Evolutionary conservation across 1,140 invertebrate species (phyloP), one percentile per base, ranked within the genome.

Genomic region (Lethocerus indicus): DNA sequence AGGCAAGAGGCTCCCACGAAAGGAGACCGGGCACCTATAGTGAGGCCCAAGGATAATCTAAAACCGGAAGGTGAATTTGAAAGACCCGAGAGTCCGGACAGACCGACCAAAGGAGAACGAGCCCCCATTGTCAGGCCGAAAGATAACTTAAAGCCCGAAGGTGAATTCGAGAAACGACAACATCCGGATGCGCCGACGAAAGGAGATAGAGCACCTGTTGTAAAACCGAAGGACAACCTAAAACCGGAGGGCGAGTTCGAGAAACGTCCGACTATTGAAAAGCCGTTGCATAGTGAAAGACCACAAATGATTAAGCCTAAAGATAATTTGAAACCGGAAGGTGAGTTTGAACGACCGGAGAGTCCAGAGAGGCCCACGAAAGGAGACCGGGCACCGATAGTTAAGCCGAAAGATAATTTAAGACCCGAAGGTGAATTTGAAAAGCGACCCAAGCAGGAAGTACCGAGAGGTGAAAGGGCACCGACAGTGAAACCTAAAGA

Each of bases 101-200:
- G 60, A 62, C 39, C n/a, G n/a, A n/a, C n/a, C n/a, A n/a, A n/a
- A n/a, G n/a, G n/a, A n/a, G n/a, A n/a, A n/a, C 47, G 57, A 45
- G 53, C 50, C 21, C 59, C 58, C 42, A 55, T 57, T 47, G 50
- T 60, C 0, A 57, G 53, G 52, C 61, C 68, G 28, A 64, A 67
- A 53, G 76, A 79, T 62, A 81, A 79, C 59, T 58, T 80, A 0
- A 70, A 63, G 56, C 64, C 71, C 0, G 79, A 82, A 63, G 79
- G 76, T 45, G 65, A 73, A n/a, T 73, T 77, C 62, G 67, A 71
- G 18, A 63, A 65, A 51, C 62, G 63, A 50, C 61, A 67, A 36
- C n/a, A n/a, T n/a, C 52, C 37, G 29, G 53, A 16, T 4, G 5
- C 23, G n/a, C 26, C n/a, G 5, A 54, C 53, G 25, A 63, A 62